Base-by-base conservation (phyloP, 2,888 invertebrate species). In the Rambutsinella grinnellia region DNA sequence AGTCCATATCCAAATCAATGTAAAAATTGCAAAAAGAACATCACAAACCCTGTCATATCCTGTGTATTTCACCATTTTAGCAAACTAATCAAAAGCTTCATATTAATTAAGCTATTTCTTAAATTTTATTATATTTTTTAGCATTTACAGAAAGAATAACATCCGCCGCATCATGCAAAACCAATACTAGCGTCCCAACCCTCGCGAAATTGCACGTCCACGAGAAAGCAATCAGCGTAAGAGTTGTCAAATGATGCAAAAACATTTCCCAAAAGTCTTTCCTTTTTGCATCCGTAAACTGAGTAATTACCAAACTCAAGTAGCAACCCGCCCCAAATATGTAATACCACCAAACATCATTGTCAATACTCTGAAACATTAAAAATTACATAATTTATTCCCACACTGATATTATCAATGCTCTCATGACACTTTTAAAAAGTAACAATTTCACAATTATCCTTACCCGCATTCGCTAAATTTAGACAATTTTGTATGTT, bases 241-340 rank as follows among this genome's bases (percentile, higher is more conserved):
- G 93, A 49, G 99, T 97, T 23, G 96, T 95, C 85, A 97, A 91
- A 87, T 99, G 99, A 88, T 99, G 99, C 67, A 97, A 89, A 87
- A 99, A 97, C 96, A 99, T 99, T 89, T 98, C 96, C 94, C 95
- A 95, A 88, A 99, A 98, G 88, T 96, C 96, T 87, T 95, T 95
- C 81, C 97, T 91, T 81, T 93, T 93, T 66, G 95, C 93, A 87
- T 99, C 98, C 87, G 94, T 92, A 88, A 97, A 97, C 88, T 97
- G 97, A 19, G 96, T 94, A 79, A 95, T 91, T 80, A 94, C 93
- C 74, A 98, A 89, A 19, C 98, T 94, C 94, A 96, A 97, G 87
- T 99, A 99, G 88, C 98, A 98, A 95, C 92, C 86, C 95, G 90
- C 56, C 96, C 81, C 96, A 81, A 96, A 90, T 93, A 98, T 96